Base-by-base conservation (phyloP, 2,797 vertebrate species). In the Rhynchonycteris naso region DNA sequence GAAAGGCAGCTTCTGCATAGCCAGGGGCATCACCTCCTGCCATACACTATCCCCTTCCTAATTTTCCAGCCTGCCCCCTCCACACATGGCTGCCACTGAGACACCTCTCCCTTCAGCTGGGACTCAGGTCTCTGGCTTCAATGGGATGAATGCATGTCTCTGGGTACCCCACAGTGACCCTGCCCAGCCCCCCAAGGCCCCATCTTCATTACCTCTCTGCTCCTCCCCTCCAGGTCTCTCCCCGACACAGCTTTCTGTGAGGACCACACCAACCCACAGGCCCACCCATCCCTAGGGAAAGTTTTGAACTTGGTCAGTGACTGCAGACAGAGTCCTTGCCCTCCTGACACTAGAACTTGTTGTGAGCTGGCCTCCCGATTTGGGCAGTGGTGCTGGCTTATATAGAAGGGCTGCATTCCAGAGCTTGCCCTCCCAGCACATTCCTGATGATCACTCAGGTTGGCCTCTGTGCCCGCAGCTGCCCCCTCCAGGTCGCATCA, bases 391-490 rank as follows among this genome's bases (percentile, higher is more conserved):
- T 24, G 56, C 81, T 66, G 30, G 61, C 90, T 56, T 59, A 35
- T 18, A 59, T 1, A 76, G 74, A 63, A 91, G 63, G 58, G 12
- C 58, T 22, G 66, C 83, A 85, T 92, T 93, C 90, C 90, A 75
- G 88, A 66, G 69, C 19, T 22, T n/a, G 90, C 69, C 84, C 94
- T 95, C 83, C 76, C 69, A 33, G 71, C 52, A 43, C 88, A 96
- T 92, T 97, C 95, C 92, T 93, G 76, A 38, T 50, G 78, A 68
- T 72, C 92, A 52, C 81, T 71, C 5, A 54, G 69, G 30, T 56
- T 30, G 68, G 38, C 63, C 80, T 85, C 35, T 33, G 16, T 14
- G 38, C 78, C 33, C 50, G 21, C 52, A 5, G 28, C 43, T 56
- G 85, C 68, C 61, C 58, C 65, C 52, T 75, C 69, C 79, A 21